These are phyloP conservation scores for Osmerus mordax DNA, from an alignment of 2,113 vertebrate genomes.

Conservation along the genomic window DNA sequence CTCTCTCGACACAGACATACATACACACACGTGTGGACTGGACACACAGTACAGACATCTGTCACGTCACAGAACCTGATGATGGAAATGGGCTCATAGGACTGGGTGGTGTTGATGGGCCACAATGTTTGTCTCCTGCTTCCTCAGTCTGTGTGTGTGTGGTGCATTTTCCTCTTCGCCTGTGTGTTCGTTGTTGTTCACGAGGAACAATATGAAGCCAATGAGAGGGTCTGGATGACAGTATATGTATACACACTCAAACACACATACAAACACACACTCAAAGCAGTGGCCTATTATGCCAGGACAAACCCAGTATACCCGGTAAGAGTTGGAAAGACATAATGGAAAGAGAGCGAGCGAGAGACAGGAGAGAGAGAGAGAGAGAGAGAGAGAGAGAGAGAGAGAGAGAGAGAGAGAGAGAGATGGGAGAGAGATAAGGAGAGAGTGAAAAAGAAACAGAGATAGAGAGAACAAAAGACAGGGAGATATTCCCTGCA, in stretches of 20 bases:
- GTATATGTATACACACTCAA: no score
- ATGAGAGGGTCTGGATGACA: no score
- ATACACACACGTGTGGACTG: neutral
- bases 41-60: neutral
- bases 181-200: neutral
- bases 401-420: conserved; percentile 1
- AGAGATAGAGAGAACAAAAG: neutral
- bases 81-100: neutral
- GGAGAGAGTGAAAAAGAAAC: neutral
- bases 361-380: neutral
- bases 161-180: neutral
- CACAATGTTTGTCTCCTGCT: no score
- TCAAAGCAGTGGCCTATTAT: conserved; percentile 16
- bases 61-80: no score
- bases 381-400: neutral
- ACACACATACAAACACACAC: conserved; percentile 23
- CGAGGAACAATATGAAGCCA: no score
- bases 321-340: no score
- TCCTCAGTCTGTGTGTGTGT: neutral
- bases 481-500: conserved; percentile 25
- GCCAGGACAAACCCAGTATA: neutral
- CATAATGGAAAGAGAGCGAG: neutral
- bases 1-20: neutral
- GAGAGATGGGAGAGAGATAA: neutral
- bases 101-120: neutral